Evolutionary conservation across 2,113 vertebrate genomes (phyloP).

Genomic region (Laticauda laticaudata): DNA sequence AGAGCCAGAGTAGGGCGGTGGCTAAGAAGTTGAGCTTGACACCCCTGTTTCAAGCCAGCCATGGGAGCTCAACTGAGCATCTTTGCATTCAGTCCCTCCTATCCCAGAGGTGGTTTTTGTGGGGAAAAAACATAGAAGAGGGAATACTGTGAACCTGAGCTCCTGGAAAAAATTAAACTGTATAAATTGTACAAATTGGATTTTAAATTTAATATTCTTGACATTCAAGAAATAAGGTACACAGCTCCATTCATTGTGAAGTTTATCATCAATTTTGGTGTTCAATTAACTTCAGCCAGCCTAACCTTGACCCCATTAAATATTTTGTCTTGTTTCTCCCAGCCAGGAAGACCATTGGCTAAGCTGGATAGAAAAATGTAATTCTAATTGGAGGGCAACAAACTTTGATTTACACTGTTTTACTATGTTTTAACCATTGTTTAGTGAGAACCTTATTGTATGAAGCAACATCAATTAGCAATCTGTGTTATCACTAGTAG

Average conservation of each 20-base stretch:
- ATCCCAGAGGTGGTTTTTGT: background rate
- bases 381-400: background rate
- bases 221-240: background rate
- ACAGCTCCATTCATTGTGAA: background rate
- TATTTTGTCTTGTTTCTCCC: background rate
- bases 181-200: background rate
- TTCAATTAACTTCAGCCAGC: background rate
- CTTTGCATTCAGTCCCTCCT: background rate
- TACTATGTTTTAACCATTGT: background rate
- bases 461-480: background rate
- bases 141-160: background rate
- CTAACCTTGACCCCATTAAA: background rate
- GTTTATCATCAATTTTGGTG: background rate
- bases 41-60: background rate
- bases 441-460: background rate
- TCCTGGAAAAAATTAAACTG: background rate
- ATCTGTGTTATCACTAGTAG: background rate
- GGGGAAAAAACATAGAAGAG: background rate
- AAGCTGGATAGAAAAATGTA: background rate
- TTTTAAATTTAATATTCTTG: background rate
- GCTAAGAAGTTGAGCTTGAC: background rate
- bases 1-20: background rate
- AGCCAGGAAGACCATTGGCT: background rate
- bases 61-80: background rate
- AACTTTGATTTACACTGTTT: background rate